Evolutionary conservation across 92 coral and sea anemone species (phyloP).

Genomic region (Phenganax subtilis): DNA sequence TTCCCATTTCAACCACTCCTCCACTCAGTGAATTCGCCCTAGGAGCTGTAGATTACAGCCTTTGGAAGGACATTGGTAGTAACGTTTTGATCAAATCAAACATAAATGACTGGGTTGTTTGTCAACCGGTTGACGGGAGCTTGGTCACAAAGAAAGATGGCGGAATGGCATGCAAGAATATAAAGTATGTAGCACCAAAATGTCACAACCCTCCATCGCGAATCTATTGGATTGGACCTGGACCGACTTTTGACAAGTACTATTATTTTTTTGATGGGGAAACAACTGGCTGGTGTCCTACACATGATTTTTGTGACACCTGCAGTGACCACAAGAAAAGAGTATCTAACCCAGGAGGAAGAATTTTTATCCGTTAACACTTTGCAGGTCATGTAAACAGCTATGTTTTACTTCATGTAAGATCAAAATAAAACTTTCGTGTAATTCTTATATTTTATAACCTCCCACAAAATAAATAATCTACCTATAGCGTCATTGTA

Average conservation of each 20-base stretch:
- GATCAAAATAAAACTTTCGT: too few relatives aligned
- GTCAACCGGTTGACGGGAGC: constrained; percentile 51
- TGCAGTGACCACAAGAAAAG: constrained; percentile 25
- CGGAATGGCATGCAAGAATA: constrained; percentile 43
- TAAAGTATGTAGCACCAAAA: constrained; percentile 30
- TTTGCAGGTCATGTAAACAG: too few relatives aligned
- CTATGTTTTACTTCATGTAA: too few relatives aligned
- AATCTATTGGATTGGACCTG: too few relatives aligned
- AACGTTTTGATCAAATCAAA: constrained; percentile 64
- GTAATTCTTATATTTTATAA: too few relatives aligned
- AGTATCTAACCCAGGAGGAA: constrained; percentile 63
- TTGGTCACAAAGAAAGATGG: constrained; percentile 44
- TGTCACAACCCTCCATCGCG: constrained; percentile 39
- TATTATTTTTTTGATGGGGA: constrained; percentile 57
- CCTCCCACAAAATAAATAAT: too few relatives aligned
- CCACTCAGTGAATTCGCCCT: constrained; percentile 52
- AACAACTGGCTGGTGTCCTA: constrained; percentile 41
- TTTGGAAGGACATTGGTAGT: constrained; percentile 54
- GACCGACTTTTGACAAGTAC: too few relatives aligned
- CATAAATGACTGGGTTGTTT: constrained; percentile 68
- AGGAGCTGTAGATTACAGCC: constrained; percentile 54
- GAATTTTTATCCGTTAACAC: constrained; percentile 54
- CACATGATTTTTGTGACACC: constrained; percentile 57
- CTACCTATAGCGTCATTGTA: too few relatives aligned
- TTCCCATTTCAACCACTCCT: constrained; percentile 47